These are phyloP conservation scores for Bombus waltoni DNA, from an alignment of 1,140 invertebrate species.

Conservation along the genomic window DNA sequence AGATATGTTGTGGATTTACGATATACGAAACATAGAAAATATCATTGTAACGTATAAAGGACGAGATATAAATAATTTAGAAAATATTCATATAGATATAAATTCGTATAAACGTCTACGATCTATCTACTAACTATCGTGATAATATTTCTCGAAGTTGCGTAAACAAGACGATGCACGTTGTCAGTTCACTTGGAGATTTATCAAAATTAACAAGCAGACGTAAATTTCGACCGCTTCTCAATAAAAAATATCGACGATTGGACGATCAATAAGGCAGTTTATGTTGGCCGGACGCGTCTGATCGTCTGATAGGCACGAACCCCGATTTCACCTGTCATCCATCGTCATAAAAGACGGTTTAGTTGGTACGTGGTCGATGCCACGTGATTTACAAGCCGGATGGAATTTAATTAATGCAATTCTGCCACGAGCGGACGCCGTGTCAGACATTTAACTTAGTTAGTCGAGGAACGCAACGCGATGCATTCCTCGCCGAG, in stretches of 20 bases:
- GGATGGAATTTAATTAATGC: slow-evolving; percentile 51
- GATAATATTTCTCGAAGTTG: neutral
- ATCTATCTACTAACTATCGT: no score
- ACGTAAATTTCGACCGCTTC: neutral
- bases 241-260: neutral
- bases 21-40: neutral
- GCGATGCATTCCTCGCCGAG: slow-evolving; percentile 34
- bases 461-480: slow-evolving; percentile 39
- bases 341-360: slow-evolving; percentile 17
- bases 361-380: neutral
- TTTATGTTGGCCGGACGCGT: neutral
- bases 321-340: neutral
- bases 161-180: neutral
- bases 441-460: slow-evolving; percentile 43
- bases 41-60: no score
- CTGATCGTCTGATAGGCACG: neutral
- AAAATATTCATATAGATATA: no score
- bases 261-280: neutral
- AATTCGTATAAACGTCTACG: no score
- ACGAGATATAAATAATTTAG: no score
- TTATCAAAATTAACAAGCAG: neutral
- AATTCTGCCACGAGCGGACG: slow-evolving; percentile 25
- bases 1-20: neutral
- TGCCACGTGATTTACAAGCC: slow-evolving; percentile 41
- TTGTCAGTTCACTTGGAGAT: no score